Percentiles rank a stretch among this genome's conserved stretches.
These are phyloP conservation scores for Xestia xanthographa DNA, from an alignment of 2,888 invertebrate species.

Conservation along the genomic window DNA sequence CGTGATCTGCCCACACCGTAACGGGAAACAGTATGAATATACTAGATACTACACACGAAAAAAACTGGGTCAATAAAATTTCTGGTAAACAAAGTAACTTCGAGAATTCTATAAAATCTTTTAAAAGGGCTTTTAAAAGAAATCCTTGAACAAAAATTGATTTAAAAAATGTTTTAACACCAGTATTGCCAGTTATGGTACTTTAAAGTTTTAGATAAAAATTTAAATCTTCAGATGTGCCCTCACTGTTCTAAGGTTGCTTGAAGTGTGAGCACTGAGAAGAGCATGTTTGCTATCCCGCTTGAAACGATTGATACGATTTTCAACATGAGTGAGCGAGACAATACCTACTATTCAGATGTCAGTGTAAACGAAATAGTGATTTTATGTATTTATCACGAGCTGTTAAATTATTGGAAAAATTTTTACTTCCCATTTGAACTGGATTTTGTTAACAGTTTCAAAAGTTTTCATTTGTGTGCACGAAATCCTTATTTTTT, in stretches of 20 bases:
- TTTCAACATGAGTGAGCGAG: background rate
- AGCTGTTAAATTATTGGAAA: no score
- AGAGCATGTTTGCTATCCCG: background rate
- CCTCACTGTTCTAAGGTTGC: background rate
- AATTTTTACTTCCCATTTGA: no score
- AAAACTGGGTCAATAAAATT: constrained; percentile 42
- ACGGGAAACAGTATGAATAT: constrained; percentile 29
- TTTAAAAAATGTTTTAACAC: constrained; percentile 26
- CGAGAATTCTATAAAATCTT: constrained; percentile 1
- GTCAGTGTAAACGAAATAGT: background rate
- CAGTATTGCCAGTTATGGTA: background rate
- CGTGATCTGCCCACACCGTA: constrained; percentile 48
- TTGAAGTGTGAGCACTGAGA: background rate
- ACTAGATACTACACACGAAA: background rate
- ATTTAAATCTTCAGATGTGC: background rate
- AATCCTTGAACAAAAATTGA: constrained; percentile 34
- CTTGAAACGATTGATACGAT: background rate
- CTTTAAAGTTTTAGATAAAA: constrained; percentile 9
- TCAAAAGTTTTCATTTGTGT: no score
- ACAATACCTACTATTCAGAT: background rate
- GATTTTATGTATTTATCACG: background rate
- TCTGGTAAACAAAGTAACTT: constrained; percentile 19
- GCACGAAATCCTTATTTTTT: no score
- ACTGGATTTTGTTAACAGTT: no score
- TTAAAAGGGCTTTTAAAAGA: constrained; percentile 25